Conservation (phyloP, 2,797 vertebrate genomes). For the Chlorospingus flavigularis region DNA sequence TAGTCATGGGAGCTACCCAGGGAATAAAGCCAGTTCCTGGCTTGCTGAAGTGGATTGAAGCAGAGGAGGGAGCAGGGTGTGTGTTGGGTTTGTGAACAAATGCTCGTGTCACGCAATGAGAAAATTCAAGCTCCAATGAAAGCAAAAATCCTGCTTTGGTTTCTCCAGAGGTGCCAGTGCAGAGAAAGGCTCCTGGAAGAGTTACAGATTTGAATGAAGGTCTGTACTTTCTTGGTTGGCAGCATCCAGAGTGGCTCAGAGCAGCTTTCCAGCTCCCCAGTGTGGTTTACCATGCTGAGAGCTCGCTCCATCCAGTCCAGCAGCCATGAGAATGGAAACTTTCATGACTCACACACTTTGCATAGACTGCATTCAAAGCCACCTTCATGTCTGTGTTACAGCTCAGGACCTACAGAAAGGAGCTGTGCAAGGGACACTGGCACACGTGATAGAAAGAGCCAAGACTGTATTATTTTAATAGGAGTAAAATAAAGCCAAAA, state of each 20-base stretch:
- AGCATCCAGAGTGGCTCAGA: background rate
- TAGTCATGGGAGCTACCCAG: slow-evolving; percentile 28
- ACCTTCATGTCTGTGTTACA: background rate
- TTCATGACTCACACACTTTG: slow-evolving; percentile 42
- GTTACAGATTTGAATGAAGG: slow-evolving; percentile 25
- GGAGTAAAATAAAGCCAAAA: background rate
- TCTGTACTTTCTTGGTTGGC: slow-evolving; percentile 36
- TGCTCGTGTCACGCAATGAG: slow-evolving; percentile 33
- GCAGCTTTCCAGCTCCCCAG: slow-evolving; percentile 29
- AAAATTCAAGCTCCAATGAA: slow-evolving; percentile 47
- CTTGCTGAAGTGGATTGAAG: slow-evolving; percentile 2
- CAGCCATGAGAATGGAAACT: slow-evolving; percentile 56
- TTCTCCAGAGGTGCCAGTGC: slow-evolving; percentile 43
- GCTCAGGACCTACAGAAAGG: background rate
- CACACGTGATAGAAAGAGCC: background rate
- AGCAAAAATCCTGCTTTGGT: slow-evolving; percentile 45
- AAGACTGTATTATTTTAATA: background rate
- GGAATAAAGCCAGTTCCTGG: slow-evolving; percentile 40
- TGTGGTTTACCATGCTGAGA: slow-evolving; percentile 64
- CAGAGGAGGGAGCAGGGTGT: background rate
- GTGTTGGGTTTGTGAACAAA: slow-evolving; percentile 13
- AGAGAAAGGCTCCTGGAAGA: slow-evolving; percentile 51
- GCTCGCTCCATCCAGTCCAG: slow-evolving; percentile 10
- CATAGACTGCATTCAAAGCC: slow-evolving; percentile 19
- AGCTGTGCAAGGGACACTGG: background rate